Evolutionary conservation across 2,113 vertebrate genomes (phyloP).

Genomic region (Albula goreensis): DNA sequence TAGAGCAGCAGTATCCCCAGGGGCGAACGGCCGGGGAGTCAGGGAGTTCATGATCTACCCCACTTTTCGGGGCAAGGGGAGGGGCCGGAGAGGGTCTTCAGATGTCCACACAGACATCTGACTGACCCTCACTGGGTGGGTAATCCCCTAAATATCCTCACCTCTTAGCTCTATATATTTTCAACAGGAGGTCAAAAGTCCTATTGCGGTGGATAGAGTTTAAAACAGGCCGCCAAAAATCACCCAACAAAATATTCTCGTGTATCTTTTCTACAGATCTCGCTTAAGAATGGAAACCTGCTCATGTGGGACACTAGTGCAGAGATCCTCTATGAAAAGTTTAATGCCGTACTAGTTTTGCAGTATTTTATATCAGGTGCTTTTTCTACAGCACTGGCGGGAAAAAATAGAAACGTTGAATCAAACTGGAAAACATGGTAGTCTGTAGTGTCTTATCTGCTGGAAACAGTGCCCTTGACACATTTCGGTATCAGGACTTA

Average conservation of each 20-base stretch:
- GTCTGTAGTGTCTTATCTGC: background rate
- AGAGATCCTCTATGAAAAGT: background rate
- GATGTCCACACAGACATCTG: background rate
- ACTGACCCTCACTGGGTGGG: background rate
- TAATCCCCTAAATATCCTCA: background rate
- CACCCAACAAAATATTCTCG: background rate
- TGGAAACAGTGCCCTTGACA: background rate
- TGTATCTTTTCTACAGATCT: background rate
- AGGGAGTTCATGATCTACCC: constrained; percentile 69
- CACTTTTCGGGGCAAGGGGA: background rate
- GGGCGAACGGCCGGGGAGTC: constrained; percentile 37
- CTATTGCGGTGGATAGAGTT: background rate
- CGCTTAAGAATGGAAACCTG: background rate
- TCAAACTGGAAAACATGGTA: background rate
- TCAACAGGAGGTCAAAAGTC: background rate
- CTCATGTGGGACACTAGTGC: background rate
- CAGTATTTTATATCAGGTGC: background rate
- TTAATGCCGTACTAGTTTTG: background rate
- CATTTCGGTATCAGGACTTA: background rate
- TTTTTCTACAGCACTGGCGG: background rate
- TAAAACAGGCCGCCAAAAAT: background rate
- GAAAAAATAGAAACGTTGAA: background rate
- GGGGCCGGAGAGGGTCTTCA: background rate
- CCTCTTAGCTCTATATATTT: background rate
- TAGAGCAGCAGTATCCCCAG: constrained; percentile 52